Percentiles rank a stretch among this genome's conserved stretches.
Evolutionary conservation across 2,888 invertebrate genomes (phyloP).

Genomic region (Phragmatobia fuliginosa): DNA sequence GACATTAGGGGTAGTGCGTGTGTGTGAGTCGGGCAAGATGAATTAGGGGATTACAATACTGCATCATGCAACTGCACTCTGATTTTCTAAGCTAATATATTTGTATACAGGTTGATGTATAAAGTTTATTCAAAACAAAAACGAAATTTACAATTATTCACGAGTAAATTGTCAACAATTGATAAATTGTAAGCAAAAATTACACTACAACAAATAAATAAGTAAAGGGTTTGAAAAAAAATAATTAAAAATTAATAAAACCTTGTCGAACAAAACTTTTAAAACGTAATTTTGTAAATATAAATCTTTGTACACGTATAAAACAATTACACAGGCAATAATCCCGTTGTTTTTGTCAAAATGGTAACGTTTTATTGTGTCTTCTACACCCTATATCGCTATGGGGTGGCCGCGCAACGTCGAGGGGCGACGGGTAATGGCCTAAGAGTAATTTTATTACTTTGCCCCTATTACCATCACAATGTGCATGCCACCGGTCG

Average conservation of each 20-base stretch:
- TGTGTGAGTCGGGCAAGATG: conserved; percentile 73
- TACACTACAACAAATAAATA: not conserved
- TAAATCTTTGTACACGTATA: conserved; percentile 67
- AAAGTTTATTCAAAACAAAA: conserved; percentile 11
- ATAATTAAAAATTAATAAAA: conserved; percentile 17
- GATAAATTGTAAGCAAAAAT: not conserved
- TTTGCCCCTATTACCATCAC: conserved; percentile 86
- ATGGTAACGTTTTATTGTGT: conserved; percentile 74
- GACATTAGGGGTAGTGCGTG: conserved; percentile 63
- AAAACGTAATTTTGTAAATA: conserved; percentile 50
- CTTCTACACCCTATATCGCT: conserved; percentile 78
- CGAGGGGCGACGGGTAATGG: conserved; percentile 83
- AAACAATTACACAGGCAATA: conserved; percentile 80
- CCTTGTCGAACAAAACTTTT: conserved; percentile 30
- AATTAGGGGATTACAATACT: conserved; percentile 84
- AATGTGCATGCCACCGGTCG: conserved; percentile 82
- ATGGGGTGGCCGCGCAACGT: conserved; percentile 61
- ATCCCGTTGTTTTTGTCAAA: conserved; percentile 76
- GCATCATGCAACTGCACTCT: conserved; percentile 85
- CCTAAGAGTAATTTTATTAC: conserved; percentile 87
- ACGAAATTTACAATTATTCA: not conserved
- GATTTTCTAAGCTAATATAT: conserved; percentile 77
- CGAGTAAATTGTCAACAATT: not conserved
- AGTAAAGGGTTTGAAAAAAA: not conserved
- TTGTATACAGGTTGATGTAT: conserved; percentile 70